Conservation (phyloP, 2,113 vertebrate genomes). For the Hirundichthys speculiger region DNA sequence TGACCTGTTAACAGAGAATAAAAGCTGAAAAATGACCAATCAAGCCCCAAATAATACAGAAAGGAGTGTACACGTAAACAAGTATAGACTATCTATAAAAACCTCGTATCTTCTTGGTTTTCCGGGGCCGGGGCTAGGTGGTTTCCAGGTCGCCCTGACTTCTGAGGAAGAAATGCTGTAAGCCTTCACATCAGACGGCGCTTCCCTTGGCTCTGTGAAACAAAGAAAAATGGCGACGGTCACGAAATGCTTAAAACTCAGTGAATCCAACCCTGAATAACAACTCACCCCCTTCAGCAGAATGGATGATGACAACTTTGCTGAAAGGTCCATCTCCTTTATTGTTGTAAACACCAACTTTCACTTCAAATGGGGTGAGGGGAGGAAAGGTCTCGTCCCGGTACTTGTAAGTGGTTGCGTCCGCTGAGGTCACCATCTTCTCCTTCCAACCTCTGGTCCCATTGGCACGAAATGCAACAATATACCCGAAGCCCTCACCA, state of each 20-base stretch:
- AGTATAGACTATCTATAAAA: constrained; percentile 36
- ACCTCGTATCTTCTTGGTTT: constrained; percentile 95
- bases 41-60: not conserved
- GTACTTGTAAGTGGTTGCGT: constrained; percentile 95
- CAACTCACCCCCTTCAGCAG: constrained; percentile 92
- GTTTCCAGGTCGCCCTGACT: constrained; percentile 91
- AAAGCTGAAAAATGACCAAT: not conserved
- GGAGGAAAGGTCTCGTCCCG: constrained; percentile 95
- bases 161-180: constrained; percentile 90
- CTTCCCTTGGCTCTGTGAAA: constrained; percentile 89
- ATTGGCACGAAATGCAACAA: constrained; percentile 95
- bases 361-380: constrained; percentile 94
- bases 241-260: not conserved
- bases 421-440: constrained; percentile 96
- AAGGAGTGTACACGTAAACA: not conserved
- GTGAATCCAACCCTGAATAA: not conserved
- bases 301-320: constrained; percentile 90
- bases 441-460: constrained; percentile 96
- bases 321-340: constrained; percentile 98
- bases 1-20: constrained; percentile 80
- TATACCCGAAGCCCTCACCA: constrained; percentile 96
- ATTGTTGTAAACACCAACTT: constrained; percentile 97
- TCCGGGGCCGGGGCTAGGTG: constrained; percentile 89
- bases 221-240: not conserved
- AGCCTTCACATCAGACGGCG: constrained; percentile 89